These are phyloP conservation scores for Falco concolor DNA, from an alignment of 2,797 vertebrate species.

Conservation along the genomic window DNA sequence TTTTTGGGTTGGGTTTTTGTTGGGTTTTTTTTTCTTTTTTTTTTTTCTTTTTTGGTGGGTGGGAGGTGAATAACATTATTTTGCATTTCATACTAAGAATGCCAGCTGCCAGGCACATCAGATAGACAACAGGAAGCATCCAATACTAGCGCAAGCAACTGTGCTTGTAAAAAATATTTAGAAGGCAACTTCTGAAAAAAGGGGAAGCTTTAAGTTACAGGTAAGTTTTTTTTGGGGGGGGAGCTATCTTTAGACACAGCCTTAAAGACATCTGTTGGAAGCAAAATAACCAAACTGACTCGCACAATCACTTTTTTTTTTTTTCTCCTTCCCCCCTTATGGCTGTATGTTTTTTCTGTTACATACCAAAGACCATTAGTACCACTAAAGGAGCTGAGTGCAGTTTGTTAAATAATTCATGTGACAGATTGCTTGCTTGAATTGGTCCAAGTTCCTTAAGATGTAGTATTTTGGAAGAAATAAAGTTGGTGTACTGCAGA, in stretches of 20 bases:
- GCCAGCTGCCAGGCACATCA: background rate
- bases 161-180: background rate
- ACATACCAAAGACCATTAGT: background rate
- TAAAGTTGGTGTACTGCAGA: background rate
- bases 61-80: background rate
- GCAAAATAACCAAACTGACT: constrained; percentile 1
- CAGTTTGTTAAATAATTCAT: background rate
- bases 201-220: background rate
- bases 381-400: background rate
- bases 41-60: too few species aligned
- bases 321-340: background rate
- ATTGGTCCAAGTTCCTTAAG: background rate
- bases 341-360: background rate
- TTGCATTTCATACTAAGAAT: background rate
- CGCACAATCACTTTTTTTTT: background rate
- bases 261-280: constrained; percentile 16
- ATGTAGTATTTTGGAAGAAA: background rate
- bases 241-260: constrained; percentile 28
- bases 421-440: background rate
- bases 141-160: background rate
- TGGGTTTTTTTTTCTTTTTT: too few species aligned
- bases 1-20: too few species aligned
- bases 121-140: background rate
- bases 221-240: background rate
- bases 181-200: background rate